A percentile compares a stretch with the other conserved stretches of the same genome.
phyloP scores from a whole-genome alignment of 2,797 vertebrate genomes.

The Enteromius viviparus region DNA sequence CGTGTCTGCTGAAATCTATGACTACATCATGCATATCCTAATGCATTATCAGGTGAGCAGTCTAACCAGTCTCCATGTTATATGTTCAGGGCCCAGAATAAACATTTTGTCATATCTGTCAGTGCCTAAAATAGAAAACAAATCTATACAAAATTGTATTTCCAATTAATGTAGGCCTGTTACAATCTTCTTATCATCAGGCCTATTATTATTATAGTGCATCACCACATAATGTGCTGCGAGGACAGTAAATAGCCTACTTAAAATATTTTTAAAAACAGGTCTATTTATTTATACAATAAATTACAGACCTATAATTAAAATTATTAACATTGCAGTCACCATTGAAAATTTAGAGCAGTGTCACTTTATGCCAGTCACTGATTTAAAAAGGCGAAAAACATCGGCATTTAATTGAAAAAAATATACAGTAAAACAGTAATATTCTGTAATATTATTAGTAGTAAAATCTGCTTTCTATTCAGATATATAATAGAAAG shows the following conservation, averaged over 20 bases:
- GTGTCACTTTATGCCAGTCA: too few species aligned
- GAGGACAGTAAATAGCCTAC: too few species aligned
- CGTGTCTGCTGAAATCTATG: slow-evolving; percentile 89
- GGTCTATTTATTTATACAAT: too few species aligned
- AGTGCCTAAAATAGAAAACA: neutral
- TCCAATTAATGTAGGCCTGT: too few species aligned
- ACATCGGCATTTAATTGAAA: neutral
- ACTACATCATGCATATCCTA: slow-evolving; percentile 95
- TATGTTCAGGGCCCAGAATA: neutral
- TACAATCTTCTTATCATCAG: too few species aligned
- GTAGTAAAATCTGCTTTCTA: neutral
- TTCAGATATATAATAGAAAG: neutral
- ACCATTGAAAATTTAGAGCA: too few species aligned
- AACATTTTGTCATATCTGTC: neutral
- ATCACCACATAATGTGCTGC: too few species aligned
- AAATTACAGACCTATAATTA: too few species aligned
- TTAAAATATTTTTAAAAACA: too few species aligned
- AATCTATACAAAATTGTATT: neutral
- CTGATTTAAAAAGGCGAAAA: too few species aligned
- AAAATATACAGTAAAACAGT: neutral
- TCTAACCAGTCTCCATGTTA: neutral
- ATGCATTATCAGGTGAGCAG: slow-evolving; percentile 92
- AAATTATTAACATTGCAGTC: too few species aligned
- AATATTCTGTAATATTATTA: neutral
- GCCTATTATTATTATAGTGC: too few species aligned